Evolutionary conservation across 2,888 invertebrate genomes (phyloP).

Genomic region (Macaria notata): DNA sequence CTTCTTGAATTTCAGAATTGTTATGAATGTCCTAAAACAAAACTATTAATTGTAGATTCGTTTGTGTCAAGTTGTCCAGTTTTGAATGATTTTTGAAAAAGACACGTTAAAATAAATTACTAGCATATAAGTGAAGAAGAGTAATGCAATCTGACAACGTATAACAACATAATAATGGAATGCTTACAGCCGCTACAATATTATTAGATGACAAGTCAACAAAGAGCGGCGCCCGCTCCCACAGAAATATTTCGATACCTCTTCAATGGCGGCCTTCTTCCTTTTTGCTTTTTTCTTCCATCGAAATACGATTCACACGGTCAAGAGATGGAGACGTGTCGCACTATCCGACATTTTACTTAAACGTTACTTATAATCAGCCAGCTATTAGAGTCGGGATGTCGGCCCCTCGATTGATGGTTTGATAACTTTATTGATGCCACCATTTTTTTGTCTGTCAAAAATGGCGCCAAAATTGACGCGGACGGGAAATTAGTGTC

Average conservation of each 20-base stretch:
- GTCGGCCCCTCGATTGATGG: conserved; percentile 53
- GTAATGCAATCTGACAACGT: background rate
- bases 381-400: conserved; percentile 51
- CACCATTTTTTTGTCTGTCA: conserved; percentile 36
- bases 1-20: no score
- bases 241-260: conserved; percentile 61
- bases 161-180: background rate
- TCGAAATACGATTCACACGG: conserved; percentile 63
- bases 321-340: conserved; percentile 60
- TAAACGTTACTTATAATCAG: conserved; percentile 42
- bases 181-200: conserved; percentile 9
- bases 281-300: conserved; percentile 23
- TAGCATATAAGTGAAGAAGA: no score
- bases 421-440: conserved; percentile 38
- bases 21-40: no score
- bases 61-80: no score
- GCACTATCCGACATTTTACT: conserved; percentile 45
- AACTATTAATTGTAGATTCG: no score
- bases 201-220: conserved; percentile 48
- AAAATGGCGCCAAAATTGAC: conserved; percentile 37
- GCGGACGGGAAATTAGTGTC: conserved; percentile 8
- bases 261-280: conserved; percentile 56
- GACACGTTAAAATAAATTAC: no score
- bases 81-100: no score
- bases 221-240: conserved; percentile 60